phyloP scores from a whole-genome alignment of 2,113 vertebrate species.

The Mormoops blainvillei region DNA sequence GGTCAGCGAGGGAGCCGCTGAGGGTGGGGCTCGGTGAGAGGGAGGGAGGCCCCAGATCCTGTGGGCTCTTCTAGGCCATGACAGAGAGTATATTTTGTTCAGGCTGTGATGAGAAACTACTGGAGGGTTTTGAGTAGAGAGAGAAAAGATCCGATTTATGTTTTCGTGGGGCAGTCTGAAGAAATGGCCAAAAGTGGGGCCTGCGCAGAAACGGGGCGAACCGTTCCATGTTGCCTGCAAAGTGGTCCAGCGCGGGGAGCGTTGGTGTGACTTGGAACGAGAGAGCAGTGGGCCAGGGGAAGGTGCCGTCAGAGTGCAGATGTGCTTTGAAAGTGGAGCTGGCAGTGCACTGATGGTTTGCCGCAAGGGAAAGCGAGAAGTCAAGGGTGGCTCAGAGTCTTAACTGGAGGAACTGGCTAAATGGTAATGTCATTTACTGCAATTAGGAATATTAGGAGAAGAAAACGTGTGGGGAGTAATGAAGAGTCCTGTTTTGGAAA shows the following conservation, averaged over 20 bases:
- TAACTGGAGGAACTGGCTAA: neutral
- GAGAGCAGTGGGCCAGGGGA: too few relatives aligned
- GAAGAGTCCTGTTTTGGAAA: neutral
- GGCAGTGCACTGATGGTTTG: neutral
- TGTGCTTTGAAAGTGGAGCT: neutral
- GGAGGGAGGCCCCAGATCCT: neutral
- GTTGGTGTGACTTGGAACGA: neutral
- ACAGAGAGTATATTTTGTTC: neutral
- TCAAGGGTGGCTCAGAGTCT: neutral
- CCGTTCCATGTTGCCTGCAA: neutral
- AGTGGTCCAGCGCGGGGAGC: neutral
- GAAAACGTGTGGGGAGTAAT: neutral
- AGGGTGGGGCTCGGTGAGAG: neutral
- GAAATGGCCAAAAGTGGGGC: neutral
- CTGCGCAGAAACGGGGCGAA: neutral
- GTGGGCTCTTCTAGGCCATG: neutral
- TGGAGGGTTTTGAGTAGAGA: neutral
- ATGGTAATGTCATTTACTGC: neutral
- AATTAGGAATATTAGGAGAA: neutral
- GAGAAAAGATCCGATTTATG: neutral
- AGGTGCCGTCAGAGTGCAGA: neutral
- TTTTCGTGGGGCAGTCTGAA: neutral
- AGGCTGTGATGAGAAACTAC: neutral
- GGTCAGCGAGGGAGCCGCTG: neutral
- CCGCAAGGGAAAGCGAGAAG: neutral